These are phyloP conservation scores for Macrophya annulata DNA, from an alignment of 2,888 invertebrate species.

Conservation along the genomic window DNA sequence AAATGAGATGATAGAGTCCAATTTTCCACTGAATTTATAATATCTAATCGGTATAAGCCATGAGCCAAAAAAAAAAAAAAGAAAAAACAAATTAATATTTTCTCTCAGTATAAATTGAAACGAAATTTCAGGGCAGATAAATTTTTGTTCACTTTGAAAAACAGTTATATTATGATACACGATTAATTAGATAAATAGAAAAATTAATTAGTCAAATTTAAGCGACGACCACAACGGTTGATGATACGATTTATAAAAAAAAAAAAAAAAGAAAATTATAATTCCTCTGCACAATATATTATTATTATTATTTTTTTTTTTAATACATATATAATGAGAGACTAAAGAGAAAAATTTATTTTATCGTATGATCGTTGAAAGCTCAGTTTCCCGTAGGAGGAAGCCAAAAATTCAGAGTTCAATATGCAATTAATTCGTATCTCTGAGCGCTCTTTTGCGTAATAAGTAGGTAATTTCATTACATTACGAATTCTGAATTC, in stretches of 20 bases:
- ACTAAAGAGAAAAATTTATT: background rate
- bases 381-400: background rate
- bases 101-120: background rate
- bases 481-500: conserved; percentile 5
- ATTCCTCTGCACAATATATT: background rate
- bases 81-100: background rate
- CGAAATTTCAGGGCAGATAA: background rate
- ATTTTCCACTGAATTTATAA: background rate
- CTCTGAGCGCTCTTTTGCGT: background rate
- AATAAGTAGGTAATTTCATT: conserved; percentile 19
- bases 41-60: background rate
- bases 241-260: background rate
- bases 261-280: background rate
- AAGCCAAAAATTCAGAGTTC: background rate
- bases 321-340: background rate
- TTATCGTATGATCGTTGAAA: background rate
- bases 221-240: background rate
- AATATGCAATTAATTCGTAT: conserved; percentile 1
- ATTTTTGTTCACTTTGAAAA: background rate
- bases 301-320: background rate
- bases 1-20: background rate
- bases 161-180: background rate
- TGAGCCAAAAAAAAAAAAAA: background rate
- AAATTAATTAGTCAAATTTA: conserved; percentile 6
- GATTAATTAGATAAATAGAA: background rate